Conservation (phyloP, 2,797 vertebrate genomes). For the Petrocephalus sullivani region DNA sequence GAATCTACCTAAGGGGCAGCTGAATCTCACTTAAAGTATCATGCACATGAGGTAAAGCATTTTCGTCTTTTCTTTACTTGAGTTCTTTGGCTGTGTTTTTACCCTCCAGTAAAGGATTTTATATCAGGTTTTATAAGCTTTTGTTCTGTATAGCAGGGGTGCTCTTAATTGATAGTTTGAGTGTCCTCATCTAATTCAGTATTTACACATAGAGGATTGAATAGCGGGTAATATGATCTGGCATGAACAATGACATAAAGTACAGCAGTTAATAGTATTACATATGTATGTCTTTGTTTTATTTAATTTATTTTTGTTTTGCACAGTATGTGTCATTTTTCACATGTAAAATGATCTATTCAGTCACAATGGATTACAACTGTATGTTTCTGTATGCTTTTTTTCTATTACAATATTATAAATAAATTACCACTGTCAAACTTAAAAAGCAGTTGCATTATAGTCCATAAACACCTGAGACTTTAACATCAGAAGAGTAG, state of each 20-base stretch:
- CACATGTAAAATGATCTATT: background rate
- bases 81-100: background rate
- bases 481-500: background rate
- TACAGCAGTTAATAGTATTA: background rate
- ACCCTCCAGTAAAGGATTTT: background rate
- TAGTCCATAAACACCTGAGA: background rate
- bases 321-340: background rate
- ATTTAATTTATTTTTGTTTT: background rate
- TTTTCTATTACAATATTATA: background rate
- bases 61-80: constrained; percentile 1
- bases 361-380: background rate
- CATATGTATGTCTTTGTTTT: background rate
- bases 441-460: background rate
- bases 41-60: constrained; percentile 4
- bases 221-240: background rate
- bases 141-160: constrained; percentile 7
- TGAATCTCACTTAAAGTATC: constrained; percentile 14
- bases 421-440: background rate
- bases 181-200: background rate
- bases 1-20: background rate
- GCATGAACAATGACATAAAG: background rate
- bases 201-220: background rate
- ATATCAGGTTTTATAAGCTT: background rate
- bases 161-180: background rate
- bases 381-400: background rate